These are phyloP conservation scores for Mastacembelus armatus DNA, from an alignment of 2,797 vertebrate genomes.

Conservation along the genomic window DNA sequence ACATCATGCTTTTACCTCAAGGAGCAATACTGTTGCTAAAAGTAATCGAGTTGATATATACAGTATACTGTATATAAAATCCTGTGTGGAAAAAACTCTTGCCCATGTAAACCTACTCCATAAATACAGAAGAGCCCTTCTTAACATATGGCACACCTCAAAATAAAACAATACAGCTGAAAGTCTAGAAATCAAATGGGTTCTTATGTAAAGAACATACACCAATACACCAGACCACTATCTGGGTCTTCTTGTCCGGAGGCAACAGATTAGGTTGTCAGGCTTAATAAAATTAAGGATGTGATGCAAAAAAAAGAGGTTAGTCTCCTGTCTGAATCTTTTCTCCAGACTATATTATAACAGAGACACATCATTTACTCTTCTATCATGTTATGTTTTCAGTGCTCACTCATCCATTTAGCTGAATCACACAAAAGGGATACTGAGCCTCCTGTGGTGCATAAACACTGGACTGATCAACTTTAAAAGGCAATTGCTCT, in stretches of 20 bases:
- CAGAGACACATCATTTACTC: slow-evolving; percentile 77
- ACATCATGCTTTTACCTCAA: no score
- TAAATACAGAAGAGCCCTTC: no score
- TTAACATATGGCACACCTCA: neutral
- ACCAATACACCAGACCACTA: neutral
- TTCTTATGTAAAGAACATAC: neutral
- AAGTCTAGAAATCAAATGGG: neutral
- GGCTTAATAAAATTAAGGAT: no score
- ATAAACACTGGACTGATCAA: slow-evolving; percentile 53
- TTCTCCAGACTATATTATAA: slow-evolving; percentile 82
- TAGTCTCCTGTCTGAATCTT: no score
- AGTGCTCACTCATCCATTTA: slow-evolving; percentile 55
- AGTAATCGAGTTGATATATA: no score
- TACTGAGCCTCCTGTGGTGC: slow-evolving; percentile 17
- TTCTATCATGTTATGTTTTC: slow-evolving; percentile 52
- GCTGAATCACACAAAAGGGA: slow-evolving; percentile 46
- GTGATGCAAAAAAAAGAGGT: no score
- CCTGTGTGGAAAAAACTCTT: no score
- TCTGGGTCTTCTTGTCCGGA: neutral
- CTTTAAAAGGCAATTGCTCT: slow-evolving; percentile 51
- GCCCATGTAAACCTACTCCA: no score
- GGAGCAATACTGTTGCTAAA: no score
- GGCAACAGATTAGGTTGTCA: neutral
- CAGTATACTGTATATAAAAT: no score
- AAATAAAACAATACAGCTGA: no score